phyloP scores from a whole-genome alignment of 2,888 invertebrate species.

The Germaria angustata region DNA sequence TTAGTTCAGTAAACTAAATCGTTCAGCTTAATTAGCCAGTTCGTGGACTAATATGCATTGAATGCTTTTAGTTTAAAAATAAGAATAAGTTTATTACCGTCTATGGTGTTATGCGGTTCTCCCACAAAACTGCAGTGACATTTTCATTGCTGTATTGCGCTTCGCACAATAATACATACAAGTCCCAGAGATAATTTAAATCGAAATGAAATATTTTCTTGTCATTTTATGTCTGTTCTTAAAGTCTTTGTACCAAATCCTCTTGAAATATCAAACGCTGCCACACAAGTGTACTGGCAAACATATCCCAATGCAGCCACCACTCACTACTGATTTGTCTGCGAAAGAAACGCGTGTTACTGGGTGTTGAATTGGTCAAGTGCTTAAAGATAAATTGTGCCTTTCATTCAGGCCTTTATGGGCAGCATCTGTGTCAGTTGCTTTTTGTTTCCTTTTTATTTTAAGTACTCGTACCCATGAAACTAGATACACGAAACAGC shows the following conservation, averaged over 20 bases:
- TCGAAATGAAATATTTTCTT: background rate
- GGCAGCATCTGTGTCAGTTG: background rate
- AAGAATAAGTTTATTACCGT: no score
- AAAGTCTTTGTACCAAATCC: background rate
- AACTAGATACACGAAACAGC: background rate
- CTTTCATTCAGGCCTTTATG: background rate
- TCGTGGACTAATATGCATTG: no score
- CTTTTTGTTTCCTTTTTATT: background rate
- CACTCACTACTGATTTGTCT: background rate
- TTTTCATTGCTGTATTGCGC: no score
- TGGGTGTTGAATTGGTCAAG: background rate
- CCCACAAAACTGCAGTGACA: no score
- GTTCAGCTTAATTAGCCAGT: no score
- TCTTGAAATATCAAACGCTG: background rate
- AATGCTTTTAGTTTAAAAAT: no score
- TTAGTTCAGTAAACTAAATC: no score
- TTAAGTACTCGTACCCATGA: background rate
- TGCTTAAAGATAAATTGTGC: background rate
- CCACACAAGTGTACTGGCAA: background rate
- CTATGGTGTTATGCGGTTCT: background rate
- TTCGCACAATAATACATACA: no score
- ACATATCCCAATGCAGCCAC: background rate
- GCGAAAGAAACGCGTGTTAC: background rate
- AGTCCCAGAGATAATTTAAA: no score
- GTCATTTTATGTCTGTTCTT: background rate